phyloP scores from a whole-genome alignment of 2,797 vertebrate species.

The Syngnathus acus region DNA sequence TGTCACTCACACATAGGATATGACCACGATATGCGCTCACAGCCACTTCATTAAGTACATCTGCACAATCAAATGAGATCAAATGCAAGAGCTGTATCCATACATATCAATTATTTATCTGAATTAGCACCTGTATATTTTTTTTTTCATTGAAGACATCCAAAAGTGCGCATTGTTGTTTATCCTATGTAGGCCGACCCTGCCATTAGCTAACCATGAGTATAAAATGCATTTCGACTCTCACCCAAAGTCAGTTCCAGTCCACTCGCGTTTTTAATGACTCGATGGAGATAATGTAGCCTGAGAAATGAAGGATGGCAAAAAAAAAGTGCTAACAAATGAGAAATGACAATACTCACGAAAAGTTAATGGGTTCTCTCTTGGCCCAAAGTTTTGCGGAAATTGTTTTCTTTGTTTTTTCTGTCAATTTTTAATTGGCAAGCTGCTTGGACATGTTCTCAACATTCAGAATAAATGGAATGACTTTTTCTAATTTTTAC shows the following conservation, averaged over 20 bases:
- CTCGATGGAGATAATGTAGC: neutral
- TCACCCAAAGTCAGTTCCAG: neutral
- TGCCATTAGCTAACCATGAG: no score
- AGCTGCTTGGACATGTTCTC: neutral
- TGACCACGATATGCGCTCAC: conserved; percentile 64
- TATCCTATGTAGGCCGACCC: no score
- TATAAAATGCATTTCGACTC: neutral
- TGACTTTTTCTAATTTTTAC: neutral
- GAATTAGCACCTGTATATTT: no score
- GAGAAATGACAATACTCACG: neutral
- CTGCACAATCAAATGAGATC: neutral
- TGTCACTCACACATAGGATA: conserved; percentile 76
- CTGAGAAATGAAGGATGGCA: neutral
- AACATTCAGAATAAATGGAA: neutral
- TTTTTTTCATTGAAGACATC: no score
- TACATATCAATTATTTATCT: no score
- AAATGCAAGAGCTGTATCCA: neutral
- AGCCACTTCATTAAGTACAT: neutral
- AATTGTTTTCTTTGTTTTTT: neutral
- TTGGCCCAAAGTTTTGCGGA: neutral
- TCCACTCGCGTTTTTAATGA: neutral
- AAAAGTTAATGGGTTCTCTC: neutral
- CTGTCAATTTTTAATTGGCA: neutral
- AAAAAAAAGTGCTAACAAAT: neutral
- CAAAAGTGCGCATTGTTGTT: no score